A percentile compares a stretch with the other conserved stretches of the same genome.
Evolutionary conservation across 2,113 vertebrate genomes (phyloP).

Genomic region (Serinus canaria): DNA sequence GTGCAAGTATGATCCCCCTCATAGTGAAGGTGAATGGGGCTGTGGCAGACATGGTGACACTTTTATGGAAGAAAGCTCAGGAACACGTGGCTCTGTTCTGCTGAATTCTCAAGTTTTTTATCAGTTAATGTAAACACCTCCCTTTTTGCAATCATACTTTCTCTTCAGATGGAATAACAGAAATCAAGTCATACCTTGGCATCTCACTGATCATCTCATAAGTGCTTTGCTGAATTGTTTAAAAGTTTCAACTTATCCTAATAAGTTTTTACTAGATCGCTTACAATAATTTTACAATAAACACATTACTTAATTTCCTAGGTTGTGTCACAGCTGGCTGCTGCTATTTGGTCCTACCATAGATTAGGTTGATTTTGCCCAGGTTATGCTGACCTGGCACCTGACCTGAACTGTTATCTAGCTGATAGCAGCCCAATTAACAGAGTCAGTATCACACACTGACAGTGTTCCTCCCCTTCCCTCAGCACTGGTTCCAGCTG

Average conservation of each 20-base stretch:
- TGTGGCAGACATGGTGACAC: background rate
- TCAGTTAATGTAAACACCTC: slow-evolving; percentile 59
- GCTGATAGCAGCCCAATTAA: background rate
- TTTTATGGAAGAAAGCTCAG: slow-evolving; percentile 65
- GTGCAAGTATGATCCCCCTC: slow-evolving; percentile 77
- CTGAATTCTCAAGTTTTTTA: slow-evolving; percentile 62
- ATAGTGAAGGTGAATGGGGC: slow-evolving; percentile 72
- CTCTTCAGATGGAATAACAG: background rate
- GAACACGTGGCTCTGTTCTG: slow-evolving; percentile 58
- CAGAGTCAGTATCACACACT: background rate
- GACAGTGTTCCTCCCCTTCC: background rate
- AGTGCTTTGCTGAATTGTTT: background rate
- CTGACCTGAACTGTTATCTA: slow-evolving; percentile 22
- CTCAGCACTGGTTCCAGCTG: background rate
- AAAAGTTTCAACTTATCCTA: background rate
- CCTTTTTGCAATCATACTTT: slow-evolving; percentile 23
- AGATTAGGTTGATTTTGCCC: slow-evolving; percentile 19
- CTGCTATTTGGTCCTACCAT: background rate
- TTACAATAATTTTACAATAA: background rate
- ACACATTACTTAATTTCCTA: background rate
- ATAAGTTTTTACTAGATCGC: background rate
- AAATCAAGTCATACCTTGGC: background rate
- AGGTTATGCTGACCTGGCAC: slow-evolving; percentile 62
- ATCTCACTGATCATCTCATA: background rate
- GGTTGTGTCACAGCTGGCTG: background rate